phyloP scores from a whole-genome alignment of 2,113 vertebrate genomes.

The Muscicapa adusta region DNA sequence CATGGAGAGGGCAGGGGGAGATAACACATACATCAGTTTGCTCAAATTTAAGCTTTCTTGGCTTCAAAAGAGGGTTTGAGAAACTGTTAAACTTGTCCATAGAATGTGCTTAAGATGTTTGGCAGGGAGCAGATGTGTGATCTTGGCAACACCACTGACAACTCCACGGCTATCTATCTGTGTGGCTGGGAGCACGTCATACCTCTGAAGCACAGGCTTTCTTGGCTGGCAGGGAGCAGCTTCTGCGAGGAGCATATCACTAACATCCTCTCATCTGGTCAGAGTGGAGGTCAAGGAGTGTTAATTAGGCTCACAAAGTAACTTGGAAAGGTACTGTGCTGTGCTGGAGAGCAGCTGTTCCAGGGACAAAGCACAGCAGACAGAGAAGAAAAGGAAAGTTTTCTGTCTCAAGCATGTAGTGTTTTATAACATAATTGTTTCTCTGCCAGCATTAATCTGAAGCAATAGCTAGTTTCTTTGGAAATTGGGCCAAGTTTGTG shows the following conservation, averaged over 20 bases:
- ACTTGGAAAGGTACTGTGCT: neutral
- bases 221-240: neutral
- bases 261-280: neutral
- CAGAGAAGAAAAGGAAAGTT: neutral
- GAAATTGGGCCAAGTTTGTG: neutral
- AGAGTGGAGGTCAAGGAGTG: neutral
- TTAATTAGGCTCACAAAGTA: neutral
- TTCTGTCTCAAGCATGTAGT: neutral
- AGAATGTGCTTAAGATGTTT: neutral
- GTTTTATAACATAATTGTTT: slow-evolving; percentile 11
- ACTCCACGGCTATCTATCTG: accelerated
- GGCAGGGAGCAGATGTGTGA: neutral
- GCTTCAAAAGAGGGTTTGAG: neutral
- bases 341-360: neutral
- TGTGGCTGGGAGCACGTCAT: neutral
- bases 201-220: neutral
- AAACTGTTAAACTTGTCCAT: neutral
- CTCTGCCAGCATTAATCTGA: slow-evolving; percentile 19
- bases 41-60: neutral
- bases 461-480: slow-evolving; percentile 2
- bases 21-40: neutral
- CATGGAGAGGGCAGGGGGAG: neutral
- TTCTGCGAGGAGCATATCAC: neutral
- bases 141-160: neutral
- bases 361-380: neutral